Conservation (phyloP, 2,888 invertebrate genomes). For the Campoplex nolae region DNA sequence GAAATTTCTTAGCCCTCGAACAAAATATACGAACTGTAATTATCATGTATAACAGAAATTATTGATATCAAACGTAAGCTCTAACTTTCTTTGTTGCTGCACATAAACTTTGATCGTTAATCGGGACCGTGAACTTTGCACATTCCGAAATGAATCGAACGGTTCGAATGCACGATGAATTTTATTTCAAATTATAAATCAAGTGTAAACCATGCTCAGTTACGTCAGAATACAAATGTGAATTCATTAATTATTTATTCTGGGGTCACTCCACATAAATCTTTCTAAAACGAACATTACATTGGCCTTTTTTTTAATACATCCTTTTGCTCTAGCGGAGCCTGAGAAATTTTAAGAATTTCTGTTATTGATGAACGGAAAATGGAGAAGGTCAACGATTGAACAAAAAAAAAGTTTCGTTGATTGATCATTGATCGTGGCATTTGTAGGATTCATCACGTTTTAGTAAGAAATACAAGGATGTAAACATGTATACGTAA, state of each 20-base stretch:
- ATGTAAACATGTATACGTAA: neutral
- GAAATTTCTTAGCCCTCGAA: neutral
- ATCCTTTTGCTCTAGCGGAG: neutral
- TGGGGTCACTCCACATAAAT: neutral
- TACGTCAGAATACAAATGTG: neutral
- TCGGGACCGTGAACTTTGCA: conserved; percentile 28
- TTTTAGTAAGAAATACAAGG: neutral
- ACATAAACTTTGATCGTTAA: neutral
- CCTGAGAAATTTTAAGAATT: neutral
- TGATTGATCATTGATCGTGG: neutral
- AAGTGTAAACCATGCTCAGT: neutral
- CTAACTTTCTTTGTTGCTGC: neutral
- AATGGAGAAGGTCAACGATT: neutral
- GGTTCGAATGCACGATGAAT: neutral
- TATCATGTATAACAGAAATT: neutral
- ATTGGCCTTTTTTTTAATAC: neutral
- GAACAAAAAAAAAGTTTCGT: neutral
- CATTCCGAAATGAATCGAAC: neutral
- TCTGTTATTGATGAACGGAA: too few species aligned
- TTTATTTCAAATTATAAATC: conserved; percentile 32
- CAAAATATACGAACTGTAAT: neutral
- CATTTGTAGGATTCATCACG: neutral
- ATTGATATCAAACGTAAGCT: neutral
- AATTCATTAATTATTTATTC: conserved; percentile 9
- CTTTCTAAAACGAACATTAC: neutral